Evolutionary conservation across 1,140 invertebrate genomes (phyloP), one percentile per base, ranked within the genome.

Genomic region (Diorhabda carinulata): DNA sequence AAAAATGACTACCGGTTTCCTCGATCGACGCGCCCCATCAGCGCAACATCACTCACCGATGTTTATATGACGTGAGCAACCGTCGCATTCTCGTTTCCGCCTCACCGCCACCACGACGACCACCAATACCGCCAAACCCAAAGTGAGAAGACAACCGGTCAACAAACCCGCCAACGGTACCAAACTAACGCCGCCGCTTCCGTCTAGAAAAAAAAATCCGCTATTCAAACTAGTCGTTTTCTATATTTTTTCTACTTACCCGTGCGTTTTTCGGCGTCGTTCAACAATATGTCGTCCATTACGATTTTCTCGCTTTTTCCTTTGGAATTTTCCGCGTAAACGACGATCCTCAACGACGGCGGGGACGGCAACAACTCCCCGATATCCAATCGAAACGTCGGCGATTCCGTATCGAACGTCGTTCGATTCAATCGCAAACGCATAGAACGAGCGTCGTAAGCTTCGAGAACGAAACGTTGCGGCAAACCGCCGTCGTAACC

Each of bases 251-350:
- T 2, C 47, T 8, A 52, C 80, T 84, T 85, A 94, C 93, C 92
- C 82, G 91, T 89, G 77, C 92, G 87, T 78, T 91, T 93, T 75
- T 94, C 93, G 3, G 93, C 91, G 80, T 94, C 92, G 78, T 92
- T 91, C 74, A 95, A 88, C 67, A 92, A 90, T 74, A 93, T 92
- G 76, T 94, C 92, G 78, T 95, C 92, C 8, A 96, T 83, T 0
- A 93, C 84, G 64, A 90, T 87, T 25, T 88, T 86, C 75, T 94
- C 92, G 70, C 92, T 94, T 68, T 89, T 87, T 59, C 94, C 94
- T 81, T 96, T 96, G 45, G 90, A 88, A 82, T 97, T 97, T 72
- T 89, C 87, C 52, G 94, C 91, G 80, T 94, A 96, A 67, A 93
- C 88, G 62, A 92, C 86, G 62, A 96, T 84, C 73, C 90, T 87